Evolutionary conservation across 2,113 vertebrate genomes (phyloP).

Genomic region (Gobio gobio): DNA sequence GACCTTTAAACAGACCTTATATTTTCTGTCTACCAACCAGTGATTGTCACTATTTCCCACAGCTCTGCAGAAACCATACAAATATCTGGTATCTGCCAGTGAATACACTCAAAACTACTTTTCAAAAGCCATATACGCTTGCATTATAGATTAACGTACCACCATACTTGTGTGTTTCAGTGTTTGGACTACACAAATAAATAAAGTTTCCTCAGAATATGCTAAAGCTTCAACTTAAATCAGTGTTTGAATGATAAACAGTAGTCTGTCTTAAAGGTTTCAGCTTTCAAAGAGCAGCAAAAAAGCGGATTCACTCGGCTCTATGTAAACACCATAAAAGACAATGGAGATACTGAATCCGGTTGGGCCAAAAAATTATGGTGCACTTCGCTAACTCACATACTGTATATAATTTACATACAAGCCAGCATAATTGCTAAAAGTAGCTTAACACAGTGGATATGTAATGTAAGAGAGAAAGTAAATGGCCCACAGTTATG

Average conservation of each 20-base stretch:
- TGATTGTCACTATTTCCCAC: conserved; percentile 46
- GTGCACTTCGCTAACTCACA: conserved; percentile 1
- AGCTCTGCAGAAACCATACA: background rate
- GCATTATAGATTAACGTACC: background rate
- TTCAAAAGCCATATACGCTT: background rate
- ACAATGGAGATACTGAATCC: background rate
- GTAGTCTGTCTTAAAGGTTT: conserved; percentile 11
- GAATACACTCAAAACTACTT: background rate
- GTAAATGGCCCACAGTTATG: background rate
- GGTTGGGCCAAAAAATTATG: background rate
- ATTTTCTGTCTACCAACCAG: background rate
- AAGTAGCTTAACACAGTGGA: background rate
- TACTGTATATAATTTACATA: conserved; percentile 12
- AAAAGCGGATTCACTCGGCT: background rate
- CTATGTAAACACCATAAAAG: conserved; percentile 8
- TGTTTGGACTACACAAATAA: background rate
- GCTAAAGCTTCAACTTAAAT: background rate
- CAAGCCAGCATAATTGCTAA: background rate
- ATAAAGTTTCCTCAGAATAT: background rate
- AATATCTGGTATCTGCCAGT: background rate
- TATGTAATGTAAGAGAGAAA: background rate
- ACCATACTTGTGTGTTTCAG: background rate
- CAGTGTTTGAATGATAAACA: conserved; percentile 14
- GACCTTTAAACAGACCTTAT: background rate
- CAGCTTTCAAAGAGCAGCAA: conserved; percentile 23